Conservation (phyloP, 2,797 vertebrate genomes). For the Aulostomus chinensis region DNA sequence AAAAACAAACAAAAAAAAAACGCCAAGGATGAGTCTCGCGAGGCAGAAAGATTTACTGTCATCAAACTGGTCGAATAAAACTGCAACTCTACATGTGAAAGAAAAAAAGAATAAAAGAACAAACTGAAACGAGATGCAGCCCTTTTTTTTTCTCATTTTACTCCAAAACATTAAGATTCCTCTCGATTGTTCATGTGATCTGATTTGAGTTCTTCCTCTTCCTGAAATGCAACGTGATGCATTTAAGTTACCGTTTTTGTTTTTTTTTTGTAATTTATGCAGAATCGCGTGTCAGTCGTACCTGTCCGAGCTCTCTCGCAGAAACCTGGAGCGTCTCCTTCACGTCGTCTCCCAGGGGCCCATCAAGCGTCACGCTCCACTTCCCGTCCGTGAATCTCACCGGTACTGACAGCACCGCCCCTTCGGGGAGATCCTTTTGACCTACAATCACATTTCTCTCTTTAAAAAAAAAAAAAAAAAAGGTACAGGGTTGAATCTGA, state of each 20-base stretch:
- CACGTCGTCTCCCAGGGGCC: constrained; percentile 66
- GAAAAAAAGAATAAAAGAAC: constrained; percentile 72
- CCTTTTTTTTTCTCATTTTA: background rate
- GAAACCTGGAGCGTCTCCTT: constrained; percentile 67
- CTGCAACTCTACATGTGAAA: constrained; percentile 54
- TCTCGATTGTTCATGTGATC: no score
- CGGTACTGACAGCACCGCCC: constrained; percentile 87
- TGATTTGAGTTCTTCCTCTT: constrained; percentile 47
- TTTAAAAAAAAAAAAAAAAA: no score
- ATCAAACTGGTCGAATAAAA: constrained; percentile 43
- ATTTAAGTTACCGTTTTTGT: no score
- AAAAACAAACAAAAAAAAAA: constrained; percentile 13
- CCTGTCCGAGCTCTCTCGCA: constrained; percentile 80
- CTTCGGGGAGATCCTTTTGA: constrained; percentile 79
- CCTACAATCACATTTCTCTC: constrained; percentile 64
- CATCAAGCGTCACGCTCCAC: constrained; percentile 78
- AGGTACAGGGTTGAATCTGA: no score
- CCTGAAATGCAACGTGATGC: constrained; percentile 37
- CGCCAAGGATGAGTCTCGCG: constrained; percentile 21
- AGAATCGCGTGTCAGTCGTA: constrained; percentile 41
- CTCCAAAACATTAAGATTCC: background rate
- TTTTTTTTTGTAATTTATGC: no score
- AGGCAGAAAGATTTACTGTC: constrained; percentile 37
- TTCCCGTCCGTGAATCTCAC: constrained; percentile 81
- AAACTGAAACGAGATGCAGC: no score